Evolutionary conservation across 1,140 invertebrate species (phyloP), one percentile per base, ranked within the genome.

Genomic region (Conopomorpha cramerella): DNA sequence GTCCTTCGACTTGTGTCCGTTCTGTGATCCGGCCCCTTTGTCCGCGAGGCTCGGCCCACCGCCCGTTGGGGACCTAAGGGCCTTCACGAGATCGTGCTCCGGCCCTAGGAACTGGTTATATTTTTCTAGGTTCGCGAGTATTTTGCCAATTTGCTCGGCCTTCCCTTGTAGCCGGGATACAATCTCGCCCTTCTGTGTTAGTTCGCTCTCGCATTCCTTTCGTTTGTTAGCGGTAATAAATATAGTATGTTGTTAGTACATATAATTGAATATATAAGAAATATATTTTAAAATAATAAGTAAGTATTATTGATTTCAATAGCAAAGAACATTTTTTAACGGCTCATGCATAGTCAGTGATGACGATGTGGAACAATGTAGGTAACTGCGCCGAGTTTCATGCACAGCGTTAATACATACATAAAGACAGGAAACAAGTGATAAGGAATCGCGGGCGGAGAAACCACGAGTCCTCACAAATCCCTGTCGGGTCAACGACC

Each of bases 161-260:
- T 93, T 94, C 48, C 86, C 87, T 72, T 94, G 91, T 45, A 94
- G 86, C 42, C 91, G 87, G 72, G 89, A 90, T 47, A 94, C 91
- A 85, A 93, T 88, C 78, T 92, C 89, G 49, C 91, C 91, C 74
- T 93, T 93, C 81, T 94, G 90, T 45, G 90, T 92, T 65, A 94
- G 82, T 79, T 94, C 92, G 78, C 86, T 83, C 81, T 94, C 92
- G 82, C 91, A 94, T 82, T 94, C 92, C 92, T 95, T 78, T 59
- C 71, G 45, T 67, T 46, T 45, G 51, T 51, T 66, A 66, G 66
- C 68, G 73, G 57, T 56, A 57, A 43, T 63, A 55, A 71, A 74
- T 64, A 72, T 49, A 68, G 51, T 51, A 58, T 53, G 44, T 40
- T 43, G 55, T 74, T 74, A 74, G 70, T 74, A 67, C n/a, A n/a